A percentile compares a stretch with the other conserved stretches of the same genome.
phyloP scores from a whole-genome alignment of 2,888 invertebrate genomes.

The Drosophila fulvimacula region DNA sequence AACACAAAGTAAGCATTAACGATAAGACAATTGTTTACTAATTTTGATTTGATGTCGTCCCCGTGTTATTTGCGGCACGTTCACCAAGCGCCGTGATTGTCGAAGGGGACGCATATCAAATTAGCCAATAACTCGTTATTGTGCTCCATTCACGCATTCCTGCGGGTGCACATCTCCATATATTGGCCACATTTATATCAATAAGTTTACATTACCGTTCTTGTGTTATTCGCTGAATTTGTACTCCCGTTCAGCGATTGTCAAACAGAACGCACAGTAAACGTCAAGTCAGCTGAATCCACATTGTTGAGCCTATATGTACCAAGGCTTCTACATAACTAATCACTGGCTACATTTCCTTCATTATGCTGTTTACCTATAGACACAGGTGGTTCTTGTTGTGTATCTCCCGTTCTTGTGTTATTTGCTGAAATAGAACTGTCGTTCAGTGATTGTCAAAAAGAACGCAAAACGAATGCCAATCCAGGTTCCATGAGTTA shows the following conservation, averaged over 20 bases:
- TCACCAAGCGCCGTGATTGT: constrained; percentile 76
- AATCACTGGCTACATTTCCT: constrained; percentile 30
- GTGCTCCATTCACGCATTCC: constrained; percentile 55
- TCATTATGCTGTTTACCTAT: background rate
- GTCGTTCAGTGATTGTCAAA: constrained; percentile 79
- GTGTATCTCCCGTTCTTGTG: constrained; percentile 77
- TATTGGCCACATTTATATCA: constrained; percentile 70
- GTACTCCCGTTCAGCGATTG: constrained; percentile 61
- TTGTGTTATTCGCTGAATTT: constrained; percentile 83
- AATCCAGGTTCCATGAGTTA: constrained; percentile 35
- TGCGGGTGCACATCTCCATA: constrained; percentile 79
- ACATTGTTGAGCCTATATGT: constrained; percentile 35
- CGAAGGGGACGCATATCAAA: constrained; percentile 82
- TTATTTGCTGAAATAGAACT: constrained; percentile 75
- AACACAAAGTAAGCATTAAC: constrained; percentile 93
- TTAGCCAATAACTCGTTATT: constrained; percentile 80
- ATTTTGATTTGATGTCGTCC: constrained; percentile 60
- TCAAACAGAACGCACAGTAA: constrained; percentile 83
- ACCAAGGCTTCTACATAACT: constrained; percentile 37
- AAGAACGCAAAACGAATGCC: constrained; percentile 78
- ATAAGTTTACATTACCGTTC: constrained; percentile 58
- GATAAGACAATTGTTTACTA: background rate
- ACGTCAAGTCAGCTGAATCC: constrained; percentile 34
- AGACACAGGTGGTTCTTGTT: background rate
- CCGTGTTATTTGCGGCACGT: constrained; percentile 82